Conservation (phyloP, 1,140 invertebrate genomes). For the Microplitis mediator region DNA sequence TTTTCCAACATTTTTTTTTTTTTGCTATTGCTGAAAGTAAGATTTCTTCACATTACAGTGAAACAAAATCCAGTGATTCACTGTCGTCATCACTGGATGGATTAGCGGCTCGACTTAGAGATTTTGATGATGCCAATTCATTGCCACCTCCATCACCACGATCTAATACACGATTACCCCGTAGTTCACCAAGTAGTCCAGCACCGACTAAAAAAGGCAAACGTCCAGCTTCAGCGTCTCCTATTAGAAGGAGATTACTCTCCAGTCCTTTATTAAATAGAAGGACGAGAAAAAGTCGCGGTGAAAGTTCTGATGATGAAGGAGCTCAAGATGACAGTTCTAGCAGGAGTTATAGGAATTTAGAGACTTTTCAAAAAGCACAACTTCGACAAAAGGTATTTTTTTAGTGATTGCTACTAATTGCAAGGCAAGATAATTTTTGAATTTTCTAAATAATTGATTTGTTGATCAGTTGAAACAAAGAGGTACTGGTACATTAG, state of each 20-base stretch:
- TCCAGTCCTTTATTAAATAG: slow-evolving; percentile 81
- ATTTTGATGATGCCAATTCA: slow-evolving; percentile 57
- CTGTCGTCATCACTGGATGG: slow-evolving; percentile 56
- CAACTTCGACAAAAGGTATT: slow-evolving; percentile 89
- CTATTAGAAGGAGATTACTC: slow-evolving; percentile 75
- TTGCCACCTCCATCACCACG: slow-evolving; percentile 59
- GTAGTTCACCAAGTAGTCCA: slow-evolving; percentile 74
- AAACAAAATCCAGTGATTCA: slow-evolving; percentile 53
- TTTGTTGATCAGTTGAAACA: slow-evolving; percentile 65
- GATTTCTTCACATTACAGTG: background rate
- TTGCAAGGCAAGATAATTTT: no score
- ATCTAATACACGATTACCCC: slow-evolving; percentile 65
- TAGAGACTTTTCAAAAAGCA: slow-evolving; percentile 94
- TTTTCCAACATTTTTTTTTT: no score
- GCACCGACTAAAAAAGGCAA: slow-evolving; percentile 74
- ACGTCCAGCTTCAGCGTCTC: slow-evolving; percentile 78
- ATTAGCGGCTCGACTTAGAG: slow-evolving; percentile 52
- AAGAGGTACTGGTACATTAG: slow-evolving; percentile 59
- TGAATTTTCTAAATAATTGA: no score
- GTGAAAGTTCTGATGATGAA: slow-evolving; percentile 89
- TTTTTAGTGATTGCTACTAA: no score
- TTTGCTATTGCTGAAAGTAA: no score
- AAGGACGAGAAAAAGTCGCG: slow-evolving; percentile 74
- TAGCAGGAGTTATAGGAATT: slow-evolving; percentile 76
- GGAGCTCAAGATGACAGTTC: slow-evolving; percentile 68